These are phyloP conservation scores for Drosophila busckii DNA, from an alignment of 1,140 invertebrate genomes.

Conservation along the genomic window DNA sequence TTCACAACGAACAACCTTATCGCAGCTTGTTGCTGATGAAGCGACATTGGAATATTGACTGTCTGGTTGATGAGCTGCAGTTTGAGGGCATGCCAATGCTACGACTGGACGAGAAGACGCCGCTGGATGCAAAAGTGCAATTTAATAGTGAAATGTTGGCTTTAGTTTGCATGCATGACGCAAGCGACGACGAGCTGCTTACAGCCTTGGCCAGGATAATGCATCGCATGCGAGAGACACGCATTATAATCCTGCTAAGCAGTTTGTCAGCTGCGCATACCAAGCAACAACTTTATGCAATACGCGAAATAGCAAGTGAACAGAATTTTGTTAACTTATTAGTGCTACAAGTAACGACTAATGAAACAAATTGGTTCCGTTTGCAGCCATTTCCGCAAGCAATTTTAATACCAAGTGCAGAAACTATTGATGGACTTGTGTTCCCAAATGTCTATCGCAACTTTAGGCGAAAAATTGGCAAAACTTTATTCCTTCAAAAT, in stretches of 20 bases:
- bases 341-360: background rate
- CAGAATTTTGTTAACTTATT: constrained; percentile 15
- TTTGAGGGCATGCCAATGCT: background rate
- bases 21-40: constrained; percentile 4
- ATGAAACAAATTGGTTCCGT: background rate
- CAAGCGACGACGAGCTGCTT: background rate
- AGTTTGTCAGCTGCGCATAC: no score
- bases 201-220: constrained; percentile 1
- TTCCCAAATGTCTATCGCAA: background rate
- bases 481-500: background rate
- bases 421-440: background rate
- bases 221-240: background rate
- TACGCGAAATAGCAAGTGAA: background rate
- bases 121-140: background rate
- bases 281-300: no score
- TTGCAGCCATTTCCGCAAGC: background rate
- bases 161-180: constrained; percentile 6
- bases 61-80: background rate
- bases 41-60: background rate
- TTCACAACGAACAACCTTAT: no score
- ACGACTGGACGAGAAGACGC: background rate
- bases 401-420: background rate
- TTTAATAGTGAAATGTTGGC: constrained; percentile 10
- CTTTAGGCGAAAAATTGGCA: background rate
- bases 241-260: constrained; percentile 1